phyloP scores from a whole-genome alignment of 2,797 vertebrate genomes.

The Sebastiscus tertius region DNA sequence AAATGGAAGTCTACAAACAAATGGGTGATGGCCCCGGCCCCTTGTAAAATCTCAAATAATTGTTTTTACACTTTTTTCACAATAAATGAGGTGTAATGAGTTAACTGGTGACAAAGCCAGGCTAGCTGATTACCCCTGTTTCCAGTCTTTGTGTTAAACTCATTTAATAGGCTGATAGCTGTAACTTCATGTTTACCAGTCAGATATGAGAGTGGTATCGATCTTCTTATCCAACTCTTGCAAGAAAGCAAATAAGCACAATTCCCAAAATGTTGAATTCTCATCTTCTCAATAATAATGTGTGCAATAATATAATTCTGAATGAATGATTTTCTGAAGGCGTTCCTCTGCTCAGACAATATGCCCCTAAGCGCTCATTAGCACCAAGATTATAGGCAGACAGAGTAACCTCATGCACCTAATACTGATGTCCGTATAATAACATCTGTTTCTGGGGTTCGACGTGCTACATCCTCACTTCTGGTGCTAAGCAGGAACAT shows the following conservation, averaged over 20 bases:
- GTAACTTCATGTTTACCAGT: too few species aligned
- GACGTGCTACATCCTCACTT: neutral
- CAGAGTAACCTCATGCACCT: neutral
- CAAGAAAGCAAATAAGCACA: neutral
- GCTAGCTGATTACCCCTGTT: too few species aligned
- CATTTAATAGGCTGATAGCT: too few species aligned
- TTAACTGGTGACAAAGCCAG: too few species aligned
- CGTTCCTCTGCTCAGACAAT: neutral
- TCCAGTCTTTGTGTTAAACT: too few species aligned
- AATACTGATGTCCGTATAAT: neutral
- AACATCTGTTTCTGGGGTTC: neutral
- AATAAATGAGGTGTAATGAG: neutral
- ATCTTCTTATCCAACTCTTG: too few species aligned
- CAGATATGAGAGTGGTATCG: too few species aligned
- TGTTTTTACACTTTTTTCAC: neutral
- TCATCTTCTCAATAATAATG: too few species aligned
- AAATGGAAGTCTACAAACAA: too few species aligned
- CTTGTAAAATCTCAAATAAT: neutral
- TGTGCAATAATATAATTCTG: neutral
- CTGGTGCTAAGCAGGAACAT: neutral
- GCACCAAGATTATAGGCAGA: neutral
- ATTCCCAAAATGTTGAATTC: neutral
- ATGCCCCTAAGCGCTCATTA: neutral
- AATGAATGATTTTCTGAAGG: neutral
- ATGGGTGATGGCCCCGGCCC: neutral